Evolutionary conservation across 2,113 vertebrate species (phyloP), one percentile per base, ranked within the genome.

Genomic region (Pungitius pungitius): DNA sequence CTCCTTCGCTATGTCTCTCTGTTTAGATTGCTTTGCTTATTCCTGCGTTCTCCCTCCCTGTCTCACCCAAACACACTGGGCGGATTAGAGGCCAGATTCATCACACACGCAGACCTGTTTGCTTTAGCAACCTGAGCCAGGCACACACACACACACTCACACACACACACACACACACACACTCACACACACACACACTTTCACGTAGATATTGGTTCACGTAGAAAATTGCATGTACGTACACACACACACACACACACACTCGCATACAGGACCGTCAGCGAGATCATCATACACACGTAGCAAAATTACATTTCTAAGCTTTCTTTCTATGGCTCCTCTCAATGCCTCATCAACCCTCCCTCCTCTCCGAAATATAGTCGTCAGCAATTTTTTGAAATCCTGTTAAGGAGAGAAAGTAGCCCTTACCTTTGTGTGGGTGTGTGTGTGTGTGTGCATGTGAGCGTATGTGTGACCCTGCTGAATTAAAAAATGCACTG

Each of bases 401-500:
- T 78, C 59, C 74, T 61, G 69, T 81, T 87, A 78, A 81, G 51
- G 35, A 68, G 59, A 74, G 57, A 83, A 71, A 81, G 45, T 78
- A 66, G 40, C 26, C 43, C 64, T 77, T 64, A 24, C 17, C 62
- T 22, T 63, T 51, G 68, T 49, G 69, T 73, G 66, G 61, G 82
- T 76, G 71, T 52, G 77, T 69, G 78, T 59, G 80, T 66, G 56
- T 67, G 49, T 49, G 70, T 57, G 59, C 47, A 39, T 20, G 57
- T 22, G 40, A 42, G 59, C 51, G 54, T 35, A 71, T 71, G 71
- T 57, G 81, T 77, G 90, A 91, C 91, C 91, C 90, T 86, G 83
- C 76, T 83, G 91, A 92, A 93, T 93, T 92, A 89, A 93, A 93
- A 94, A 93, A 94, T 90, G 92, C 88, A 81, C 92, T 91, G 92